These are phyloP conservation scores for Vespertilio murinus DNA, from an alignment of 2,797 vertebrate species.

Conservation along the genomic window DNA sequence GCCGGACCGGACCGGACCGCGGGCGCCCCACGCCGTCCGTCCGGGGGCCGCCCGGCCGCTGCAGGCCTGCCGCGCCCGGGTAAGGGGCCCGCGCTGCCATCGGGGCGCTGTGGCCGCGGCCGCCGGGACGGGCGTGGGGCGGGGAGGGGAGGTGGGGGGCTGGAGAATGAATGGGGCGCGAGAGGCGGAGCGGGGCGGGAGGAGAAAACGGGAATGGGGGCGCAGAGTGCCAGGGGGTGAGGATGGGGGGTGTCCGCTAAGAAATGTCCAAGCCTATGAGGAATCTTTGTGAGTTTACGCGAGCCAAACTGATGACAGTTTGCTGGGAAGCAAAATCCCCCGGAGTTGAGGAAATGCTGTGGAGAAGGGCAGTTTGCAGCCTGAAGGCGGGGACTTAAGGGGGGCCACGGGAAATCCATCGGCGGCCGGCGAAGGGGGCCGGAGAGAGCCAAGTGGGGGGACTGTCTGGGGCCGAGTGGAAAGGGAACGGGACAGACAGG, in stretches of 20 bases:
- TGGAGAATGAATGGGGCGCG: background rate
- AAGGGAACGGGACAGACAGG: background rate
- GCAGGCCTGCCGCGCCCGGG: conserved; percentile 65
- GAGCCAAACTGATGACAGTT: background rate
- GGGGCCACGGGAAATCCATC: background rate
- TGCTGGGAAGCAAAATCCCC: background rate
- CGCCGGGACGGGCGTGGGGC: background rate
- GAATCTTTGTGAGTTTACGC: background rate
- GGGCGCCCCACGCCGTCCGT: background rate
- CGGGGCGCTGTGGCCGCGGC: background rate
- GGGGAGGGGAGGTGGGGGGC: background rate
- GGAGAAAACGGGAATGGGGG: background rate
- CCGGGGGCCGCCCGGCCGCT: conserved; percentile 50
- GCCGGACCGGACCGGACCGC: background rate
- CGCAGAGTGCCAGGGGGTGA: too few relatives aligned
- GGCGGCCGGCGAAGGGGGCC: too few relatives aligned
- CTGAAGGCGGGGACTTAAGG: background rate
- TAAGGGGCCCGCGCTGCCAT: conserved; percentile 45
- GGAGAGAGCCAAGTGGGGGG: background rate
- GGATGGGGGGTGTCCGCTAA: background rate
- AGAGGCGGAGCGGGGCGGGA: background rate
- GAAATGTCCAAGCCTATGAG: background rate
- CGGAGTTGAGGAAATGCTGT: background rate
- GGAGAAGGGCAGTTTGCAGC: background rate
- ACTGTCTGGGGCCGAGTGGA: too few relatives aligned